Conservation (phyloP, 2,113 vertebrate genomes). For the Embiotoca jacksoni region DNA sequence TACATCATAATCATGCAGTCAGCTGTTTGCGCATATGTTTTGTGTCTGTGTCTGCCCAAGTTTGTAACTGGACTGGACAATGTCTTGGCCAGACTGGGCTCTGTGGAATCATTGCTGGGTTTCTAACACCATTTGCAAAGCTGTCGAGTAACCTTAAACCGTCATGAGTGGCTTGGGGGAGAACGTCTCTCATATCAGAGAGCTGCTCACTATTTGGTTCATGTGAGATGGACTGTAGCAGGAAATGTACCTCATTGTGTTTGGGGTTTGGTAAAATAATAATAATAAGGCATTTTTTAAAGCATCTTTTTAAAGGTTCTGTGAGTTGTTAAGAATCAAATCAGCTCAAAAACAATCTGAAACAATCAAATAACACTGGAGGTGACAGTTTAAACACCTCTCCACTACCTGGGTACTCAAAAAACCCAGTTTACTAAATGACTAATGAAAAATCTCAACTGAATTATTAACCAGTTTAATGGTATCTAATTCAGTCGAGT, state of each 20-base stretch:
- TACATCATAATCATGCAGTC: conserved; percentile 28
- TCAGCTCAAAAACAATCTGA: background rate
- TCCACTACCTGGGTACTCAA: background rate
- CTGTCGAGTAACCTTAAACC: conserved; percentile 25
- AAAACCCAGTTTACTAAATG: no score
- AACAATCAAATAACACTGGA: background rate
- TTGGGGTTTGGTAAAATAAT: background rate
- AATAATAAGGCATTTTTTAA: background rate
- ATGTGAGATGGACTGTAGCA: conserved; percentile 6
- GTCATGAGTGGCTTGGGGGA: background rate
- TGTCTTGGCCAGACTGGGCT: conserved; percentile 9
- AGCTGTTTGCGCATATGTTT: conserved; percentile 11
- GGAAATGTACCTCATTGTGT: background rate
- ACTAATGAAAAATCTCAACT: no score
- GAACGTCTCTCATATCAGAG: conserved; percentile 7
- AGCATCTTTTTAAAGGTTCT: background rate
- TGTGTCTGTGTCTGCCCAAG: background rate
- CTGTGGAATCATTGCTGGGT: conserved; percentile 14
- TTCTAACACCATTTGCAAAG: conserved; percentile 17
- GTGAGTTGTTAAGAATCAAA: background rate
- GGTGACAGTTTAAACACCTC: background rate
- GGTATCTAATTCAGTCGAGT: no score
- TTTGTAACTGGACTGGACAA: conserved; percentile 36
- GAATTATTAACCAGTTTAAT: no score
- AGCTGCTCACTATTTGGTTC: background rate